Evolutionary conservation across 53 echinoderm and acorn worm species (phyloP).

Genomic region (Actinopyga echinites): DNA sequence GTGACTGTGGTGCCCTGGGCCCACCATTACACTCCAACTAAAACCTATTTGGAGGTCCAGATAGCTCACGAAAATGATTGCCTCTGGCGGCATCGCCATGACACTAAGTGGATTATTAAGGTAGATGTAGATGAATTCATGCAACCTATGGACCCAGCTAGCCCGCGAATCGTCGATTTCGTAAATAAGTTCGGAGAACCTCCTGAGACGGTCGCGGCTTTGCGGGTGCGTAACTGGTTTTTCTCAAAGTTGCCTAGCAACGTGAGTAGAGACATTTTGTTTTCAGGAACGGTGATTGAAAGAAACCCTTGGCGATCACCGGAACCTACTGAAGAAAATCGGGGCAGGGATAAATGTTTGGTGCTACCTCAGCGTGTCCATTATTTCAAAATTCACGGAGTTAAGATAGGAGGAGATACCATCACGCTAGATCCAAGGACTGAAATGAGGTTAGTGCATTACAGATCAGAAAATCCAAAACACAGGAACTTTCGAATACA

Average conservation of each 20-base stretch:
- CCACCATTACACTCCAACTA: constrained; percentile 68
- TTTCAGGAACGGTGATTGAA: constrained; percentile 65
- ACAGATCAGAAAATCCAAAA: constrained; percentile 81
- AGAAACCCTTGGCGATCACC: constrained; percentile 76
- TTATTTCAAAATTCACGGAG: constrained; percentile 90
- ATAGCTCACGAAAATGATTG: constrained; percentile 95
- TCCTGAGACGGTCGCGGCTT: constrained; percentile 55
- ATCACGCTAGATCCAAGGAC: constrained; percentile 68
- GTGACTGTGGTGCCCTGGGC: constrained; percentile 88
- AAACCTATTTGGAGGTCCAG: constrained; percentile 94
- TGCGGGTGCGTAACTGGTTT: constrained; percentile 93
- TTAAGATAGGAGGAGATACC: constrained; percentile 84
- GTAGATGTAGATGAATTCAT: constrained; percentile 94
- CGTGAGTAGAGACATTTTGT: constrained; percentile 48
- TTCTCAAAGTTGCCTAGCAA: constrained; percentile 66
- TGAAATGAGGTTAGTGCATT: constrained; percentile 85
- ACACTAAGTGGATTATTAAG: constrained; percentile 83
- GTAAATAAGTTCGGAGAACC: constrained; percentile 48
- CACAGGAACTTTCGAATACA: constrained; percentile 72
- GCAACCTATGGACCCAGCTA: constrained; percentile 79
- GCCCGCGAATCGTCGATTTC: constrained; percentile 68
- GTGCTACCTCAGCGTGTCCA: constrained; percentile 77
- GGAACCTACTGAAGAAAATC: constrained; percentile 70
- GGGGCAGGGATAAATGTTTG: constrained; percentile 90
- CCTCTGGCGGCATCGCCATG: constrained; percentile 82